These are phyloP conservation scores for Naja naja DNA, from an alignment of 2,113 vertebrate genomes.

Conservation along the genomic window DNA sequence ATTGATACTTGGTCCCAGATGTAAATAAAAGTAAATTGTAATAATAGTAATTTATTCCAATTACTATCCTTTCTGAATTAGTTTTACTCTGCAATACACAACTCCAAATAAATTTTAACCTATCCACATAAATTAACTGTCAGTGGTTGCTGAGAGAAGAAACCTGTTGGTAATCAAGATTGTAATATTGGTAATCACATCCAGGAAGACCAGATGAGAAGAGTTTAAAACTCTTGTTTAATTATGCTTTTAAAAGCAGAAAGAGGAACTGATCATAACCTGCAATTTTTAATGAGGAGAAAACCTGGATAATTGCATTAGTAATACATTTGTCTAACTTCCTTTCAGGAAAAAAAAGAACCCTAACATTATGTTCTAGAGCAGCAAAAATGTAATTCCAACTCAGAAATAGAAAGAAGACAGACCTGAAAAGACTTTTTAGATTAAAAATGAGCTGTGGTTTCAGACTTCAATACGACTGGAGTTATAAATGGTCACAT, in stretches of 20 bases:
- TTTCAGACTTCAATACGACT: not conserved
- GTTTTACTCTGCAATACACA: conserved; percentile 4
- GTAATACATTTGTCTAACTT: not conserved
- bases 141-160: conserved; percentile 6
- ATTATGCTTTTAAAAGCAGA: not conserved
- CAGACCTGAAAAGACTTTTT: not conserved
- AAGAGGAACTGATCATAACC: not conserved
- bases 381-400: not conserved
- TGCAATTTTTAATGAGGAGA: not conserved
- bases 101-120: conserved; percentile 2
- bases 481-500: not conserved
- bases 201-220: not conserved
- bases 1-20: not conserved
- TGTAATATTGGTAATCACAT: not conserved
- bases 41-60: conserved; percentile 24
- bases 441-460: not conserved
- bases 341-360: not conserved
- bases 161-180: not conserved
- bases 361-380: not conserved
- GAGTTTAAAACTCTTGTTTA: not conserved
- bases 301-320: not conserved
- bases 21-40: conserved; percentile 23
- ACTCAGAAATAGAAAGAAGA: not conserved
- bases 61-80: conserved; percentile 9
- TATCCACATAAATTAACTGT: not conserved